These are phyloP conservation scores for Urophycis tenuis DNA, from an alignment of 2,797 vertebrate genomes.

Conservation along the genomic window DNA sequence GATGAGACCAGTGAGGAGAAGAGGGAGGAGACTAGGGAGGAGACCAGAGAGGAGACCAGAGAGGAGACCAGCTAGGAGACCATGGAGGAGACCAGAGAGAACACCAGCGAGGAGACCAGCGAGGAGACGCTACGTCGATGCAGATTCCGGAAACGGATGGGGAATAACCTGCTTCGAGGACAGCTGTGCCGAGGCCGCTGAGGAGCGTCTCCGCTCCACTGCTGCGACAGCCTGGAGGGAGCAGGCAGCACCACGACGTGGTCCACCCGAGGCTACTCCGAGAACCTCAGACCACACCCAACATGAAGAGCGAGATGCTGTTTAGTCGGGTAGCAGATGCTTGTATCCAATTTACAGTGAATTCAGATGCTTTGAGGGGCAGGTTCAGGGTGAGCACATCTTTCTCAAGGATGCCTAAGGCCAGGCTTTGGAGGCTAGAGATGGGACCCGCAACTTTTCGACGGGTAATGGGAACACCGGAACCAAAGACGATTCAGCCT, in stretches of 20 bases:
- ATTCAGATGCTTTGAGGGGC: not conserved
- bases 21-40: not conserved
- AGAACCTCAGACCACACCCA: too few relatives aligned
- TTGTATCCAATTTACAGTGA: not conserved
- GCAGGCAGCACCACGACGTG: not conserved
- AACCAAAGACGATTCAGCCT: not conserved
- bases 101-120: too few relatives aligned
- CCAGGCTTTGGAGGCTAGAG: too few relatives aligned
- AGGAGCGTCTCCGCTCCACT: too few relatives aligned
- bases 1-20: not conserved
- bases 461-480: not conserved
- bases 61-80: not conserved
- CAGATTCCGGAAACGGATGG: too few relatives aligned
- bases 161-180: not conserved
- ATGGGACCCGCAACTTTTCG: not conserved
- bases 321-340: not conserved
- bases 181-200: too few relatives aligned
- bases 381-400: not conserved
- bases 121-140: too few relatives aligned
- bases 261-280: not conserved
- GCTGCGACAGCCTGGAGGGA: too few relatives aligned
- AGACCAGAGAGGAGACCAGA: too few relatives aligned
- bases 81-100: too few relatives aligned
- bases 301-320: not conserved
- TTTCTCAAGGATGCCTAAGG: too few relatives aligned